Evolutionary conservation across 2,797 vertebrate genomes (phyloP).

Genomic region (Bucorvus abyssinicus): DNA sequence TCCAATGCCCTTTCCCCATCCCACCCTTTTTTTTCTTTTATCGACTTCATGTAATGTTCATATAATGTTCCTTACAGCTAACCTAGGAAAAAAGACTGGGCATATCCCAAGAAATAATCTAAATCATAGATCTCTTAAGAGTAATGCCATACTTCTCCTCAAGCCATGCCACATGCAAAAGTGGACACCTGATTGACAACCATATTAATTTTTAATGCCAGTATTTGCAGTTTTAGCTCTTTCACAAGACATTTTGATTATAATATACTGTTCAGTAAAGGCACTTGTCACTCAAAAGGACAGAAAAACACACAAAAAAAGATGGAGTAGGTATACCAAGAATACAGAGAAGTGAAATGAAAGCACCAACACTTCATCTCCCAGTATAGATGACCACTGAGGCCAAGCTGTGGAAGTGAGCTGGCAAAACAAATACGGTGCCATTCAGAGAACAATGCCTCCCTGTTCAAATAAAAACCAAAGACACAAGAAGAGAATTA

Average conservation of each 20-base stretch:
- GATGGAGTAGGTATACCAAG: not conserved
- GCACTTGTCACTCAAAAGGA: conserved; percentile 69
- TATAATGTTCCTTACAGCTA: not conserved
- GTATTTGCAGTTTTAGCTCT: conserved; percentile 29
- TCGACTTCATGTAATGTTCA: not conserved
- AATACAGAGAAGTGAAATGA: not conserved
- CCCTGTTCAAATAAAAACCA: not conserved
- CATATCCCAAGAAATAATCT: conserved; percentile 25
- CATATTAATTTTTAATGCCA: conserved; percentile 53
- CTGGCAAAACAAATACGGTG: not conserved
- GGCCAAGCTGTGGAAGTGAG: not conserved
- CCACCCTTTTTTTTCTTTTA: not conserved
- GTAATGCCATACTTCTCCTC: conserved; percentile 23
- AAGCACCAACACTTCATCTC: not conserved
- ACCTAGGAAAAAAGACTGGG: not conserved
- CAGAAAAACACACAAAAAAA: conserved; percentile 28
- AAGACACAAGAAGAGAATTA: not conserved
- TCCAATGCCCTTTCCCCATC: not conserved
- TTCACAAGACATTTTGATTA: conserved; percentile 64
- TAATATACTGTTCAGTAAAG: conserved; percentile 63
- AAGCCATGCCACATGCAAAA: conserved; percentile 56
- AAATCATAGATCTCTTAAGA: conserved; percentile 20
- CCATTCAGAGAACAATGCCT: not conserved
- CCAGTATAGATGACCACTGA: not conserved
- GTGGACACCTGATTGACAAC: conserved; percentile 66